Evolutionary conservation across 2,888 invertebrate genomes (phyloP), one percentile per base, ranked within the genome.

Genomic region (Drosophila suboccidentalis): DNA sequence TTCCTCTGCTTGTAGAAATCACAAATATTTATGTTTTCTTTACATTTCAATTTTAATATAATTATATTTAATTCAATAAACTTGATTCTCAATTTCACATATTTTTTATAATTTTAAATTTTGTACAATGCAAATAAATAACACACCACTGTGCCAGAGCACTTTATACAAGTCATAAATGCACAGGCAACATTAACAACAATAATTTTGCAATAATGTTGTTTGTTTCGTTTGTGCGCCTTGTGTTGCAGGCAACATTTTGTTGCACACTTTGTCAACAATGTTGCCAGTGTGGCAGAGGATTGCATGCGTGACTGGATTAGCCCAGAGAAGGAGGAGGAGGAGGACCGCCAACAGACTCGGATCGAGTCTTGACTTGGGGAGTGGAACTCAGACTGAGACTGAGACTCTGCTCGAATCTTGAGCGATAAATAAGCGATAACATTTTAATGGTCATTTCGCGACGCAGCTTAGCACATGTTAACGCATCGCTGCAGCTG

Each of bases 371-470:
- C 49, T n/a, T n/a, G 32, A 9, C 38, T 19, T n/a, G 15, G 60
- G 5, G 26, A 26, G 13, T 54, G 62, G 36, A 11, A 26, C 19
- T 19, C 41, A 13, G 36, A 41, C 38, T 62, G 43, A 5, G 26
- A 13, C 49, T 55, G 17, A 2, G 49, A 50, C 29, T 44, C 54
- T 50, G 54, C 38, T 43, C 53, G 54, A 54, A 59, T 59, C 55
- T 68, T 66, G 57, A 47, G 70, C 77, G 81, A 86, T 82, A 84
- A 87, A 84, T 81, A 87, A 79, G 84, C 80, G 77, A 85, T 87
- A 85, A 87, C 82, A 77, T 81, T 84, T 82, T 87, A 81, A 87
- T 86, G 84, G 73, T 71, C 60, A 65, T 67, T 63, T 67, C 47
- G 55, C 34, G 71, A 71, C 55, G 59, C 64, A 22, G 72, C 74